phyloP scores from a whole-genome alignment of 2,888 invertebrate genomes.

The Ophioninae sp. region DNA sequence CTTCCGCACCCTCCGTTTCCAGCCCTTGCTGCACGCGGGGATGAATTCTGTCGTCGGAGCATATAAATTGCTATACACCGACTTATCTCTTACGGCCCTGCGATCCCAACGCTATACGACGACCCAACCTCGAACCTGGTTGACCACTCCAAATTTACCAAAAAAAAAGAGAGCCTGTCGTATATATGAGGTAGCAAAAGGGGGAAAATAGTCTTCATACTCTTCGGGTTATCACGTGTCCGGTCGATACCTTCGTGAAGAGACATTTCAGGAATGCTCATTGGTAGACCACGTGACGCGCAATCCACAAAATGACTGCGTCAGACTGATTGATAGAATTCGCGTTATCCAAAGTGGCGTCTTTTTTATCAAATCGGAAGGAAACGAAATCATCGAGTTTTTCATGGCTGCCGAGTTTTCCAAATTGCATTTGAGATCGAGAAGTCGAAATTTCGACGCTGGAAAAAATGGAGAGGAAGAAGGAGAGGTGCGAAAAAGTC shows the following conservation, averaged over 20 bases:
- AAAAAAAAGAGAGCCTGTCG: not conserved
- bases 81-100: slow-evolving; percentile 58
- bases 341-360: not conserved
- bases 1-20: slow-evolving; percentile 30
- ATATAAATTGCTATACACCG: slow-evolving; percentile 63
- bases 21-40: slow-evolving; percentile 9
- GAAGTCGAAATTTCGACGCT: not conserved
- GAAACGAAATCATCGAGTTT: not conserved
- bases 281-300: not conserved
- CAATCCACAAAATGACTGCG: not conserved
- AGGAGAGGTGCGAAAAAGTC: not conserved
- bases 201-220: not conserved
- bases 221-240: not conserved
- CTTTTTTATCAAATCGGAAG: not conserved
- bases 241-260: slow-evolving; percentile 16
- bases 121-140: not conserved
- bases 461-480: no score
- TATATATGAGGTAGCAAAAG: not conserved
- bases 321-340: not conserved
- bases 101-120: slow-evolving; percentile 16
- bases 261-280: not conserved
- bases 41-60: slow-evolving; percentile 17
- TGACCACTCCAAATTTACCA: slow-evolving; percentile 9
- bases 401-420: no score
- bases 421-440: not conserved